Base-by-base conservation (phyloP, 2,113 vertebrate species). In the Eleginops maclovinus region DNA sequence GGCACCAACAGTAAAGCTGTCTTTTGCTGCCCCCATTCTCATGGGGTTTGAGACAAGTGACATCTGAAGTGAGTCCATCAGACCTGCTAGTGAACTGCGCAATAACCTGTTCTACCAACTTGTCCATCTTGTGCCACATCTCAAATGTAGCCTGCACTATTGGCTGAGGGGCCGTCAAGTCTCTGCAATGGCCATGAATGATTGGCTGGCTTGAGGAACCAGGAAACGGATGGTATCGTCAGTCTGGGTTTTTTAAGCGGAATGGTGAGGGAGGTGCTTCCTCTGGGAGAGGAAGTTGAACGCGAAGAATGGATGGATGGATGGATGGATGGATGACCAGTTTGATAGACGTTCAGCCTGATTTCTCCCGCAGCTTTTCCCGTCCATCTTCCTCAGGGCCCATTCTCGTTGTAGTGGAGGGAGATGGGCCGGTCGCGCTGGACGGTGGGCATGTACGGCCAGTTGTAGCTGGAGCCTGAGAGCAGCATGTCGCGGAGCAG, bases 401-500 rank as follows among this genome's bases (percentile, higher is more conserved):
- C 95, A 9, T 94, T 94, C 87, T 95, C 95, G 14, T 94, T 95
- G 91, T 95, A 95, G 86, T 95, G 94, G 70, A 95, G 91, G 56
- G 94, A 92, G 77, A 95, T 87, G 9, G 94, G 94, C 12, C 95
- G 91, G 60, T 93, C 89, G 75, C 95, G 96, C 88, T 96, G 96
- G 79, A 95, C 92, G 0, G 93, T 16, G 3, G 96, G 94, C 91
- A 96, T 95, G 72, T 97, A 96, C 36, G 96, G 96, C 96, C 96
- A 96, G 92, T 93, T 95, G 93, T 96, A 95, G 92, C 94, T 94
- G 87, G 95, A 95, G 3, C 96, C 96, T 0, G 96, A 96, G 0
- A 97, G 93, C 56, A 97, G 93, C 96, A 97, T 97, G 92, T 97
- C 96, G 0, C 96, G 93, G 3, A 97, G 95, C 55, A 97, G 92